Base-by-base conservation (phyloP, 2,888 invertebrate genomes). In the Glaucopsyche alexis region DNA sequence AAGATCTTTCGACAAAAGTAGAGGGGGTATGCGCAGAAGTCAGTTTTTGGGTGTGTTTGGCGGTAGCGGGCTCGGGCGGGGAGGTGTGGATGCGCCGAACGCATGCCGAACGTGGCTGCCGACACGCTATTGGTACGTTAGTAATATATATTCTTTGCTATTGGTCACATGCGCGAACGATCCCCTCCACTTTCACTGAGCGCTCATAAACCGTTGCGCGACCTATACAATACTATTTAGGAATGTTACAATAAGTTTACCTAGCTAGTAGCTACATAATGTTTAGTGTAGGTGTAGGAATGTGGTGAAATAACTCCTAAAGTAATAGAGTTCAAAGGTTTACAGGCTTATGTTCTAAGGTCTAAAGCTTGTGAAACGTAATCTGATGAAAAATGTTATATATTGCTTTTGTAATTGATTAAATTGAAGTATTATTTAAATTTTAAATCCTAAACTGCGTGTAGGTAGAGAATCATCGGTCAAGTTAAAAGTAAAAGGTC, bases 401-500 rank as follows among this genome's bases (percentile, higher is more conserved):
- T 13, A 29, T 60, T 3, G 29, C 14, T 29, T 60, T 7, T 29
- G 29, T 60, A 60, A 60, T 60, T 60, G 60, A 60, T 60, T 60
- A 60, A 14, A 60, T 60, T 55, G 60, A 29, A 2, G 29, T 14
- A 60, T 60, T 38, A 60, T 29, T 60, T 19, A 60, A 60, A 60
- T 60, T 29, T 60, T 19, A 60, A 60, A 60, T 60, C 38, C 38
- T 29, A 60, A 60, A 29, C 1, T 1, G 60, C 11, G 42, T 66
- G 66, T 66, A 66, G 66, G 66, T 6, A 8, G 55, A 8, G 40
- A 9, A 42, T 42, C 42, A 66, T 42, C 66, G n/a, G 42, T 66
- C 66, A 66, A 42, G 42, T 66, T 9, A 8, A 65, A 65, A 65
- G 40, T 65, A 65, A 66, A 9, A 65, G 65, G 40, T n/a, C 16